Base-by-base conservation (phyloP, 2,797 vertebrate genomes). In the Microctenopoma stevenorrisi region DNA sequence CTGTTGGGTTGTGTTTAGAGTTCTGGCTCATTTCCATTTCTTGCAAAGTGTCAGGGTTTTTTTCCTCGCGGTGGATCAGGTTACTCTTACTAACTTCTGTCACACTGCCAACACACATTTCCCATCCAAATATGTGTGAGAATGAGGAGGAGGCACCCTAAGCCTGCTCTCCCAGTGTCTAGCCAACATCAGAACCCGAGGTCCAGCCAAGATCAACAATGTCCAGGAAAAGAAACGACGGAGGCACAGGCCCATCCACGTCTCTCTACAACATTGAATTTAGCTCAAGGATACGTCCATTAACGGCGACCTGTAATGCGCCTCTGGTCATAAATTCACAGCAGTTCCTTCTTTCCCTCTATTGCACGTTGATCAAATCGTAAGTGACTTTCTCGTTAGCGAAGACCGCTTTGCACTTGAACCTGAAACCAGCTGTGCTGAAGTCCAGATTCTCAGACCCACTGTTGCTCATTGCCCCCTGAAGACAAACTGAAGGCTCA, bases 381-480 rank as follows among this genome's bases (percentile, higher is more conserved):
- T 80, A 81, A 84, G 79, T 79, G 81, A 86, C 77, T 84, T 85
- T 72, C 71, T 85, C 81, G 63, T 90, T 91, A 89, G 84, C 56
- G 37, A 57, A 25, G 76, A 52, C 60, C 22, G 25, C 67, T 80
- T 86, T 73, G 72, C 78, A 73, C 86, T 88, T 74, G 63, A 88
- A 87, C 85, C 83, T 69, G 46, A 87, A 87, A 88, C 86, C 90
- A 91, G 82, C 85, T 91, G 87, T 67, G 87, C 84, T 83, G 68
- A 72, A 76, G 71, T 76, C 75, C 83, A 78, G 82, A 78, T 74
- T 81, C 73, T 68, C 68, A 8, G 49, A 66, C 83, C 61, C 77
- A 28, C 74, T 65, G 54, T 80, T 74, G 57, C 64, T 83, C 75
- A 85, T 79, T 79, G 67, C 71, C 73, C 89, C 88, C 84, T 51